A percentile compares a stretch with the other conserved stretches of the same genome.
Conservation (phyloP, 2,888 invertebrate species). For the Drosophila borborema region DNA sequence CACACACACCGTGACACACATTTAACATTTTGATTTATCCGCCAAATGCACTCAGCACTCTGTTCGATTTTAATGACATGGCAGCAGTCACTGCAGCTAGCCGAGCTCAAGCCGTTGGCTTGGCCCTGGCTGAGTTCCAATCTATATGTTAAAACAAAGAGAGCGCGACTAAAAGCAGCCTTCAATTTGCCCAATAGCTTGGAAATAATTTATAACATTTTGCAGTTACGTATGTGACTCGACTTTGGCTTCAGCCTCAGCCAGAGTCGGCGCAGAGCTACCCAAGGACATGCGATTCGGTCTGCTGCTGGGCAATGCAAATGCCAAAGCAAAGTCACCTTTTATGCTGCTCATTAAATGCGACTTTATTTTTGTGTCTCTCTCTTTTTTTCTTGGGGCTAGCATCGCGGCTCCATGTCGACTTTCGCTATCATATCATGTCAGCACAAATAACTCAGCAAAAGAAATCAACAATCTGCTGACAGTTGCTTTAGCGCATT, state of each 20-base stretch:
- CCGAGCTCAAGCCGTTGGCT: not conserved
- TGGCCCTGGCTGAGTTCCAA: conserved; percentile 61
- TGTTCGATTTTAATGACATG: conserved; percentile 71
- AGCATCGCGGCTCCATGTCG: conserved; percentile 24
- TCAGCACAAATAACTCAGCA: conserved; percentile 67
- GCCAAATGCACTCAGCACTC: conserved; percentile 64
- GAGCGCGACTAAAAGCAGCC: conserved; percentile 61
- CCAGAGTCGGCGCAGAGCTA: conserved; percentile 7
- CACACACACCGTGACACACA: conserved; percentile 16
- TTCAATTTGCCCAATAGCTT: conserved; percentile 76
- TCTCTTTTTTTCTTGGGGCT: not conserved
- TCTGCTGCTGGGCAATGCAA: conserved; percentile 28
- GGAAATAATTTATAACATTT: conserved; percentile 80
- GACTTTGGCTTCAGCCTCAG: not conserved
- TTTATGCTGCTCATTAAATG: conserved; percentile 67
- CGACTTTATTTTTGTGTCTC: conserved; percentile 54
- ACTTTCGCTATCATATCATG: conserved; percentile 61
- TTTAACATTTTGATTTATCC: conserved; percentile 70
- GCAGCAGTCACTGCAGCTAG: conserved; percentile 27
- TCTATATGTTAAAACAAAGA: conserved; percentile 77
- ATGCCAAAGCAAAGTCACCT: conserved; percentile 36
- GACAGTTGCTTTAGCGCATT: conserved; percentile 59
- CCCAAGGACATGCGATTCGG: conserved; percentile 23
- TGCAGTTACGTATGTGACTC: conserved; percentile 54
- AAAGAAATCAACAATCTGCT: conserved; percentile 66